Base-by-base conservation (phyloP, 2,797 vertebrate species). In the Paramormyrops hopkinsi region DNA sequence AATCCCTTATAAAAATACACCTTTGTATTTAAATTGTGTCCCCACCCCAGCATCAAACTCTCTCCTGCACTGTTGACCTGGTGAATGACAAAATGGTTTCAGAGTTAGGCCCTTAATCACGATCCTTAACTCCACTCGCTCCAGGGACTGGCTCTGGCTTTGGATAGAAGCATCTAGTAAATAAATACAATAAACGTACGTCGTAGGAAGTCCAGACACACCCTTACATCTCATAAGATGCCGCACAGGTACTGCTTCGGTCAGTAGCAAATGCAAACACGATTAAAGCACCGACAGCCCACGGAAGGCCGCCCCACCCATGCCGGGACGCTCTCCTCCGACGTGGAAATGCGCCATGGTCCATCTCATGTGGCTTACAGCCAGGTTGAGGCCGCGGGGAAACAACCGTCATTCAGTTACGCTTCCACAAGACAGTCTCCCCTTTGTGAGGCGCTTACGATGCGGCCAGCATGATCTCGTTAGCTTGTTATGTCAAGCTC, bases 401-500 rank as follows among this genome's bases (percentile, higher is more conserved):
- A 59, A 44, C 44, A 9, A 46, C 14, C 44, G 37, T 46, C 19
- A 29, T 62, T 46, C 82, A 22, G 46, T 85, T 89, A 62, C 25
- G 51, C 54, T 69, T 89, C 56, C 53, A 65, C 1, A 69, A 89
- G 79, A 89, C 53, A 88, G 86, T 79, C 65, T 12, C 19, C 79
- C 62, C 89, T 90, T 88, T 88, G 87, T 88, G 87, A 9, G 59
- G 88, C 56, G 25, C 87, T 25, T 29, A 69, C 50, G 48, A 56
- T 29, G 29, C 46, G 11, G 14, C 62, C 82, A 88, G 82, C 37
- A 44, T 85, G 86, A 88, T 79, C 90, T 90, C 22, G 90, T 90
- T 90, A 91, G 76, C 83, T 59, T 41, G 76, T 83, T 73, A 62
- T 14, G 85, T 69, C 90, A 88, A 88, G 82, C 83, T 89, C 89